Conservation (phyloP, 2,888 invertebrate genomes). For the Nomada ferruginata region DNA sequence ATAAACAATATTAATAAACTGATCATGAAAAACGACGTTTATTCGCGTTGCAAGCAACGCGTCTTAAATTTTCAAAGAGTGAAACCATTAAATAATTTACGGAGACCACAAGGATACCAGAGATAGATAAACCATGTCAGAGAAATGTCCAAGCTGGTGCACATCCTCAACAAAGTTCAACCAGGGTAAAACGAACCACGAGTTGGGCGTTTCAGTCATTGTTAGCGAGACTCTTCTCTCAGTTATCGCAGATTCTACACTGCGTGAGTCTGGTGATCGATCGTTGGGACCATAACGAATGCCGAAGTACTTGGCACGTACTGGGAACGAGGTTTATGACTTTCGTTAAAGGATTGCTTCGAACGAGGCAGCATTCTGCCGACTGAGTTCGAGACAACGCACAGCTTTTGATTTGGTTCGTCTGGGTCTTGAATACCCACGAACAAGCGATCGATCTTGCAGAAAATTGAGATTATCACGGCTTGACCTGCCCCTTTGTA, state of each 20-base stretch:
- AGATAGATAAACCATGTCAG: background rate
- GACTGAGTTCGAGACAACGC: background rate
- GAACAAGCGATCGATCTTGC: slow-evolving; percentile 39
- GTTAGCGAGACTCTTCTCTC: slow-evolving; percentile 44
- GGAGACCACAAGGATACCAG: background rate
- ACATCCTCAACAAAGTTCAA: slow-evolving; percentile 38
- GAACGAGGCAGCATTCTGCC: background rate
- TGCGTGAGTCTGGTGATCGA: slow-evolving; percentile 14
- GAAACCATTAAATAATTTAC: background rate
- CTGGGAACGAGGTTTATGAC: slow-evolving; percentile 28
- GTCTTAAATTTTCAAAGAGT: background rate
- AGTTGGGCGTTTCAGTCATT: slow-evolving; percentile 51
- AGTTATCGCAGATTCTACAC: slow-evolving; percentile 31
- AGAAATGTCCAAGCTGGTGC: background rate
- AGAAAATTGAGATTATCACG: slow-evolving; percentile 57
- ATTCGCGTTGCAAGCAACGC: background rate
- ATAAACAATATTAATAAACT: slow-evolving; percentile 19
- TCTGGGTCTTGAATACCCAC: slow-evolving; percentile 40
- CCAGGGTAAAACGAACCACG: slow-evolving; percentile 59
- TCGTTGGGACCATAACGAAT: slow-evolving; percentile 24
- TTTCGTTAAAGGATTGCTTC: slow-evolving; percentile 42
- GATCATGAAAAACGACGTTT: background rate
- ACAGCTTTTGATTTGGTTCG: slow-evolving; percentile 48
- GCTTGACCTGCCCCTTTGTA: slow-evolving; percentile 52
- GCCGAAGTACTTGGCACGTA: slow-evolving; percentile 44